Base-by-base conservation (phyloP, 2,797 vertebrate genomes). In the Paramormyrops hopkinsi region DNA sequence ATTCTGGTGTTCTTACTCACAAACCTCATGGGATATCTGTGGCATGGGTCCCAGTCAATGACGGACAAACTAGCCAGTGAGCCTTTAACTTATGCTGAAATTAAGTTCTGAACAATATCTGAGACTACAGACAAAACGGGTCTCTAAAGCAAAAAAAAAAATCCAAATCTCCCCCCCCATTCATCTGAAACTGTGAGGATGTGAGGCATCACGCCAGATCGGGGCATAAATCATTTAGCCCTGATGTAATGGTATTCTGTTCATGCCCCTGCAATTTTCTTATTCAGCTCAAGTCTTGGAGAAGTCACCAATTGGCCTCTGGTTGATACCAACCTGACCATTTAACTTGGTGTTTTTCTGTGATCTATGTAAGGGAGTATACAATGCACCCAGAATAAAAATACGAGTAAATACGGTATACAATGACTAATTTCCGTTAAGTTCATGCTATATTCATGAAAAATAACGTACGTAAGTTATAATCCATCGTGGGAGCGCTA, bases 181-280 rank as follows among this genome's bases (percentile, higher is more conserved):
- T 50, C 12, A 73, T 73, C 59, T 73, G 83, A 12, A 86, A 29
- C 51, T 50, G 85, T 53, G 51, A 86, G 53, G 41, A 29, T 53
- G 25, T 25, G 76, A 1, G n/a, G 54, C 54, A 59, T 59, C 54
- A n/a, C 0, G 6, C 19, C 54, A 1, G 19, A 22, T n/a, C 2
- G 5, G 54, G 54, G n/a, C 73, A 46, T 44, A 86, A 51, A 76
- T 86, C 59, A 25, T 83, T 62, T 44, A 29, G 46, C 46, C 22
- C 44, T 33, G 25, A 73, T 51, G 59, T 87, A 86, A 87, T 65
- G 62, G 83, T 79, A 89, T 76, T 89, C 25, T 86, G 46, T 69
- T 33, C 59, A 19, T 44, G 84, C 5, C 83, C 14, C 88, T 62
- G 76, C 2, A 33, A 69, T 65, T 41, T 89, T 84, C 4, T 44